Conservation (phyloP, 2,888 invertebrate species). For the Epinotia nisella region DNA sequence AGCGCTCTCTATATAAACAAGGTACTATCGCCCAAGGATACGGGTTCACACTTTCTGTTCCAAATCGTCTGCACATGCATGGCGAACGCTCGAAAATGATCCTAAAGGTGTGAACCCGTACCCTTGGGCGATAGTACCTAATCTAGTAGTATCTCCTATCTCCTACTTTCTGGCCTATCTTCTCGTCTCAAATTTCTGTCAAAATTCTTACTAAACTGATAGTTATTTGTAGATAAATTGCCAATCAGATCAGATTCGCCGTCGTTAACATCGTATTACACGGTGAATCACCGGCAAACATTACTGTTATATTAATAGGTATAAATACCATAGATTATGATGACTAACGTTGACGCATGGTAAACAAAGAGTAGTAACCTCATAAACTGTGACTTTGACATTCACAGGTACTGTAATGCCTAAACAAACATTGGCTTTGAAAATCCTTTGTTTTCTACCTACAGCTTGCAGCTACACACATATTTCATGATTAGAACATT, state of each 20-base stretch:
- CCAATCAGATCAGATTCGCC: neutral
- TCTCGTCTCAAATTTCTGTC: too few relatives aligned
- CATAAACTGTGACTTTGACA: slow-evolving; percentile 21
- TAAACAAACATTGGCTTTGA: neutral
- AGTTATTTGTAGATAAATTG: neutral
- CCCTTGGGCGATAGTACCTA: too few relatives aligned
- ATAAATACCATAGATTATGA: slow-evolving; percentile 18
- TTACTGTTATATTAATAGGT: slow-evolving; percentile 8
- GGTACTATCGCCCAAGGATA: too few relatives aligned
- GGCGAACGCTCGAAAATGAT: too few relatives aligned
- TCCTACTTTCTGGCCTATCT: too few relatives aligned
- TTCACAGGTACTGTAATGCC: neutral
- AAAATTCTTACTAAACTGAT: too few relatives aligned
- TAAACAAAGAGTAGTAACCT: slow-evolving; percentile 22
- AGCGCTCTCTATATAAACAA: too few relatives aligned
- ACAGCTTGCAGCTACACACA: neutral
- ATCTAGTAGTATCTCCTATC: too few relatives aligned
- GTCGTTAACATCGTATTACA: neutral
- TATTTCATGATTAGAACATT: neutral
- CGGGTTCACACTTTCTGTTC: too few relatives aligned
- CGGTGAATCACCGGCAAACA: slow-evolving; percentile 16
- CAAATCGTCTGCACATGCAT: too few relatives aligned
- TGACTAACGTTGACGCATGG: slow-evolving; percentile 18
- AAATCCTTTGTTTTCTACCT: slow-evolving; percentile 1
- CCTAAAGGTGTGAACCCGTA: too few relatives aligned